Percentiles rank a stretch among this genome's conserved stretches.
Evolutionary conservation across 2,113 vertebrate genomes (phyloP).

Genomic region (Brachirus orientalis): DNA sequence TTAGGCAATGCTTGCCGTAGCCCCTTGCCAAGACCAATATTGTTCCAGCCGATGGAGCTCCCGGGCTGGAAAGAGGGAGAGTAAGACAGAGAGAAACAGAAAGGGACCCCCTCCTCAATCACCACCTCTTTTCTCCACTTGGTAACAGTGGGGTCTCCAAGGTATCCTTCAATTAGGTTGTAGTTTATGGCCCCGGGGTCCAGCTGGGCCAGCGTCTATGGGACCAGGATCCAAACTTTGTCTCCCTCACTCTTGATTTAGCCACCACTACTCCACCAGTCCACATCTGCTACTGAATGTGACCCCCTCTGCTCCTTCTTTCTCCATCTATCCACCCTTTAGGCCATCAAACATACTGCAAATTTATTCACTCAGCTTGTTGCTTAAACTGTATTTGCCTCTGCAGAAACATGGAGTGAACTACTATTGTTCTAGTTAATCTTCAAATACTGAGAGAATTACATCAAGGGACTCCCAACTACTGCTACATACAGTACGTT

Average conservation of each 20-base stretch:
- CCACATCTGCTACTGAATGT: conserved; percentile 53
- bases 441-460: conserved; percentile 5
- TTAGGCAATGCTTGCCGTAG: conserved; percentile 57
- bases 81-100: conserved; percentile 26
- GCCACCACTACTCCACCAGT: conserved; percentile 41
- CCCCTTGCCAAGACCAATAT: conserved; percentile 75
- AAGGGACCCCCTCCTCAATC: conserved; percentile 69
- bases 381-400: background rate
- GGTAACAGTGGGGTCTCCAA: conserved; percentile 60
- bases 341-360: conserved; percentile 3
- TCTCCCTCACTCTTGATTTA: conserved; percentile 36
- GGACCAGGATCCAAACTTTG: conserved; percentile 31
- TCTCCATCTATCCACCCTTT: conserved; percentile 19
- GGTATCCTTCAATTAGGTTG: conserved; percentile 69
- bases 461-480: conserved; percentile 53
- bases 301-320: conserved; percentile 21
- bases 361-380: background rate
- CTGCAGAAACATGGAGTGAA: conserved; percentile 34
- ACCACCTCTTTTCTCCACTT: conserved; percentile 44
- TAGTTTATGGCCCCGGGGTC: conserved; percentile 62
- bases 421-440: conserved; percentile 49
- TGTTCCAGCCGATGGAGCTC: conserved; percentile 72
- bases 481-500: conserved; percentile 27
- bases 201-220: background rate
- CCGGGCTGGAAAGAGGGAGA: conserved; percentile 59